Base-by-base conservation (phyloP, 2,113 vertebrate genomes). In the Bubalus kerabau region DNA sequence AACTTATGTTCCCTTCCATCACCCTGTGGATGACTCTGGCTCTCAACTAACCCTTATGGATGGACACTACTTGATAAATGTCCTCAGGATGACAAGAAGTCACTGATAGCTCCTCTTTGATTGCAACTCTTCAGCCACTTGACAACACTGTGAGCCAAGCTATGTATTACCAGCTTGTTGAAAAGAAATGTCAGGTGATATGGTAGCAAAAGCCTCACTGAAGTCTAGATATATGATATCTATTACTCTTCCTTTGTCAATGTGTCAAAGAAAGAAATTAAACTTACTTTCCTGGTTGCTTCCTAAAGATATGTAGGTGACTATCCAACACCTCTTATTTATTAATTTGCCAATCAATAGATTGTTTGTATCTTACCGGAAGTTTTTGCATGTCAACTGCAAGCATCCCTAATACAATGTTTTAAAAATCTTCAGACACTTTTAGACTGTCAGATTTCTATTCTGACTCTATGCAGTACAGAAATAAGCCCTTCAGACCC, bases 61-160 rank as follows among this genome's bases (percentile, higher is more conserved):
- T 78, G 87, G 97, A 91, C 92, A 97, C 87, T 60, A 82, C 95
- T 95, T 97, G 97, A 97, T 91, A 93, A 94, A 97, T 81, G 88
- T 89, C 62, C 94, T 94, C 84, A 8, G 52, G 74, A 71, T 96
- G 93, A 94, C 96, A 95, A 48, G 91, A 95, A 96, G 95, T 97
- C 97, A 95, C 90, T 91, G 97, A 97, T 86, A 96, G 96, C 94
- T 90, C 16, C 48, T 92, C 87, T 92, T 94, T 96, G 95, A 97
- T 98, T 95, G 97, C 81, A 23, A 48, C 95, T 95, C 59, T 92
- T 97, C 95, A 92, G 92, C 87, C 97, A 95, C 80, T 96, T 96
- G 97, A 97, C 97, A 97, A 85, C n/a, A 17, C 23, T 40, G 81
- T 83, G 95, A 95, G 78, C 87, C 81, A 43, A 91, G 87, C 88